Base-by-base conservation (phyloP, 2,113 vertebrate species). In the Lamprologus sp. region DNA sequence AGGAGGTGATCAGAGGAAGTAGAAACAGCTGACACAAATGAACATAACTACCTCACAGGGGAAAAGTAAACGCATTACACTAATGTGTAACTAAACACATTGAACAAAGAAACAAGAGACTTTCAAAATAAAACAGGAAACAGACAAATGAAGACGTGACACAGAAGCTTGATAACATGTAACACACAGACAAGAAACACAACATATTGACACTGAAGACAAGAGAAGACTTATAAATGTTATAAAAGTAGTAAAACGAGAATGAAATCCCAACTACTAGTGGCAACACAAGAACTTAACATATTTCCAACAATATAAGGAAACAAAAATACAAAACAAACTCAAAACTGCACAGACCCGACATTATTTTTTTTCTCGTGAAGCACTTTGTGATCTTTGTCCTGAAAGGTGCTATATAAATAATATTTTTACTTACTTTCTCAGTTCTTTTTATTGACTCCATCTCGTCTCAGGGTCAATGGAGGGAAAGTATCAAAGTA, bases 401-500 rank as follows among this genome's bases (percentile, higher is more conserved):
- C 3, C 28, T 60, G 56, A 60, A 60, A 60, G 2, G 28, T 60
- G 56, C 15, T 33, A 33, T 60, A 10, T 60, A 60, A 60, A 60
- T 60, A 60, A 60, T 19, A 60, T 60, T 60, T 60, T 60, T 60
- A 33, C 56, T 33, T 33, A 60, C 15, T 33, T 63, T 63, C 58
- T 42, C 33, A 42, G 11, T 70, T 68, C 31, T 40, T 70, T 3
- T 70, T 70, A 14, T 45, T 73, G 3, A 73, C 0, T 73, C 21
- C 0, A 1, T 73, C 37, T 26, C 4, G 3, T 26, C 13, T 70
- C 65, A 42, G 2, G 21, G 37, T 70, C 56, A 60, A 2, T 4
- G 0, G 15, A 60, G 28, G 56, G 15, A 60, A 60, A 63, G 58
- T 33, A 19, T 63, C 2, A 33, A 42, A 42, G 12, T 33, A 0